A percentile compares a stretch with the other conserved stretches of the same genome.
These are phyloP conservation scores for Laticauda laticaudata DNA, from an alignment of 2,113 vertebrate genomes.

Conservation along the genomic window DNA sequence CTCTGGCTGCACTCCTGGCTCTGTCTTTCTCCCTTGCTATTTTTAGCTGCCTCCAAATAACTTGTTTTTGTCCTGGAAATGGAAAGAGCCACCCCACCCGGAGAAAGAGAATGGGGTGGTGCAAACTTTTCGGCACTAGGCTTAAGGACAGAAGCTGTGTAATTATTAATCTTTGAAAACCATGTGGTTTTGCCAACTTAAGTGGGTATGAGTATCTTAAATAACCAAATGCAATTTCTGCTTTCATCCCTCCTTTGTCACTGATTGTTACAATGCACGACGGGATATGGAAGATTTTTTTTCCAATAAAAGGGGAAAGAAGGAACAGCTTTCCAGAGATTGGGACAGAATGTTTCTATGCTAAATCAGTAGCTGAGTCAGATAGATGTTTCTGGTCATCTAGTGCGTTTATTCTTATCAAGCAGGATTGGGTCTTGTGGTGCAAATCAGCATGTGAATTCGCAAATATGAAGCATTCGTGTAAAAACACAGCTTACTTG, in stretches of 20 bases:
- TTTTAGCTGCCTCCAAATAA: constrained; percentile 8
- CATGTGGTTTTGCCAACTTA: neutral
- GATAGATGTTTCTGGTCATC: neutral
- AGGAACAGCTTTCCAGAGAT: neutral
- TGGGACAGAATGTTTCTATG: neutral
- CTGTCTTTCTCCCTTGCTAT: neutral
- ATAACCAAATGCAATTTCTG: neutral
- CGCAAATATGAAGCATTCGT: neutral
- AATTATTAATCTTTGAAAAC: neutral
- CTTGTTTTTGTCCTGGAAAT: neutral
- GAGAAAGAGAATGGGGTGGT: neutral
- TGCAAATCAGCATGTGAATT: neutral
- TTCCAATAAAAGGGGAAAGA: neutral
- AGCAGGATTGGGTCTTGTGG: neutral
- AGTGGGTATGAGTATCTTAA: neutral
- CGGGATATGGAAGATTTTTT: neutral
- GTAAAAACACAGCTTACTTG: neutral
- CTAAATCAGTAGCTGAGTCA: neutral
- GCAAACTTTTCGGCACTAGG: neutral
- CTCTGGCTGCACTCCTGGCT: neutral
- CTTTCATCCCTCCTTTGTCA: neutral
- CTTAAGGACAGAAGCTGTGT: neutral
- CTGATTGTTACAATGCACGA: neutral
- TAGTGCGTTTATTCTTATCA: neutral
- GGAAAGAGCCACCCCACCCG: neutral